Evolutionary conservation across 2,797 vertebrate species (phyloP).

Genomic region (Sebastes elongatus): DNA sequence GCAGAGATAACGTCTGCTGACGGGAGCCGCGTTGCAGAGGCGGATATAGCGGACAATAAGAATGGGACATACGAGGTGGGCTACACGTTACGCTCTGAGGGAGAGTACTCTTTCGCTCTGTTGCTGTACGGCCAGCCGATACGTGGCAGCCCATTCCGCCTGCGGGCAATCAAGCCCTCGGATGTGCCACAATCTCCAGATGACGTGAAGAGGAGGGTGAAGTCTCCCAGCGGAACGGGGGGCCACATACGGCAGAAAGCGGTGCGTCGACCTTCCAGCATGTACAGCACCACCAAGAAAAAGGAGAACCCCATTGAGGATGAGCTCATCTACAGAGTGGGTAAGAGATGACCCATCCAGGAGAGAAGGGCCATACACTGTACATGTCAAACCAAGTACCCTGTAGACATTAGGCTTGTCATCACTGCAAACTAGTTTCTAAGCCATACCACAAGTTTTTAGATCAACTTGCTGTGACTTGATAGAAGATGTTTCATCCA

Average conservation of each 20-base stretch:
- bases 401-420: not conserved
- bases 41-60: conserved; percentile 92
- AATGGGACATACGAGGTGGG: conserved; percentile 95
- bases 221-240: conserved; percentile 90
- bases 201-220: conserved; percentile 93
- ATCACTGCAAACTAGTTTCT: not conserved
- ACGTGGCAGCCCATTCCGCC: conserved; percentile 89
- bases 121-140: conserved; percentile 91
- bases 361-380: not conserved
- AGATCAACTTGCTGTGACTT: not conserved
- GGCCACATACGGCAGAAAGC: conserved; percentile 96
- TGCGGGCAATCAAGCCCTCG: conserved; percentile 86
- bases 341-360: conserved; percentile 73
- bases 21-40: conserved; percentile 72
- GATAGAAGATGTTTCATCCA: not conserved
- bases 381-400: not conserved
- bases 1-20: conserved; percentile 86
- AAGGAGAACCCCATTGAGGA: conserved; percentile 98
- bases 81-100: conserved; percentile 88
- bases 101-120: conserved; percentile 88
- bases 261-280: conserved; percentile 92
- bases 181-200: conserved; percentile 91
- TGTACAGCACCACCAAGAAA: conserved; percentile 96
- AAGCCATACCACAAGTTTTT: not conserved
- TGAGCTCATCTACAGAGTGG: conserved; percentile 95